Base-by-base conservation (phyloP, 2,888 invertebrate genomes). In the Cryptus armator region DNA sequence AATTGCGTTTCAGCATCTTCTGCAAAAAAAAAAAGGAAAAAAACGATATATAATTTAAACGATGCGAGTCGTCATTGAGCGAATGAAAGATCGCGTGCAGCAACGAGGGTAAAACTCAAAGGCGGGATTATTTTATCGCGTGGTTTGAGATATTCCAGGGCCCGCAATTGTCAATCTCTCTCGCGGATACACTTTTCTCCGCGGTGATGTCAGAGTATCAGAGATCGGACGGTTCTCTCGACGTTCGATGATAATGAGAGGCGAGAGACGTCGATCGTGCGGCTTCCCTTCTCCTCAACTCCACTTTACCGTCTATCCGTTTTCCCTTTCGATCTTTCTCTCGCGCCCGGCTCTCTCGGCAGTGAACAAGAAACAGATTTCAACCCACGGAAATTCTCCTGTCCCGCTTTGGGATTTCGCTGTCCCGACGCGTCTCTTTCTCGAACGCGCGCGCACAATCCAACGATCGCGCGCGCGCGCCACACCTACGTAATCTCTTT, bases 401-500 rank as follows among this genome's bases (percentile, higher is more conserved):
- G 68, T 62, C 66, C 44, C 84, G 83, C 67, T 66, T 79, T 71
- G 59, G 67, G 56, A 29, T 29, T 44, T 70, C 53, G 51, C 19
- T 43, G 64, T 66, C 32, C 43, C 48, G 37, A 75, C n/a, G 48
- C 53, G 24, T 66, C 53, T 71, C 71, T 14, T 37, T 70, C 75
- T 43, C 51, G 46, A 72, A 74, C 62, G 12, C 72, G 67, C 12
- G 44, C 71, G 62, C 81, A 74, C 24, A 24, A 62, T 64, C 16
- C 53, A 24, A 24, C 56, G 56, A 56, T 56, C 56, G 19, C 24
- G 56, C 37, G 37, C 62, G 68, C 53, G 51, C 66, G 79, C 75
- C 82, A 85, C 85, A 72, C 85, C 85, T 80, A 85, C 82, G 71
- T 76, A 85, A 78, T 79, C 53, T 79, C 85, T 71, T 62, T 82